Base-by-base conservation (phyloP, 2,888 invertebrate species). In the Suillia variegata region DNA sequence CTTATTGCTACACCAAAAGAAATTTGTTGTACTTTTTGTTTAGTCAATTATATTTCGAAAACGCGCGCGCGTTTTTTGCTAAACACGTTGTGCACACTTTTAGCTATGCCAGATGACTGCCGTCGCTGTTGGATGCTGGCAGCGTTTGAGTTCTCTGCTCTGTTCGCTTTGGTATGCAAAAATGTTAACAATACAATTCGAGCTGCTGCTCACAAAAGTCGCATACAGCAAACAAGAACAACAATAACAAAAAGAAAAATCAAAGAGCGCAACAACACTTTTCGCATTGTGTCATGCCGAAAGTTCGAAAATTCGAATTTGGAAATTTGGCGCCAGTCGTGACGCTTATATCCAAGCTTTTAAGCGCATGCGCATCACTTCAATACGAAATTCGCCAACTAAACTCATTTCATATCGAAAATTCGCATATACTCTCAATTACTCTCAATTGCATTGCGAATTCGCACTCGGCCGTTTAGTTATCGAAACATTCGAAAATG, bases 61-160 rank as follows among this genome's bases (percentile, higher is more conserved):
- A 26, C 13, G n/a, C 45, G 51, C 26, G 34, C 42, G 58, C 48
- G 56, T 34, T 52, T 26, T 20, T 34, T 54, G 49, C 17, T 13
- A 21, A 13, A 38, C 68, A 70, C 72, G 74, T 74, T 70, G 71
- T 73, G 71, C 67, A 68, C 74, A 69, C 63, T 72, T 68, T 70
- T 71, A 73, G 69, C 73, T 66, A 71, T 71, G 71, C 66, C 72
- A 73, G 66, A 66, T 70, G 67, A 74, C 74, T 74, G 67, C 69
- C 61, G 60, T n/a, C n/a, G n/a, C n/a, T n/a, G n/a, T n/a, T n/a
- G 54, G 51, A 58, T 49, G 45, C 48, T 61, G 57, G 38, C 56
- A 12, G 56, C 10, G 50, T 61, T 51, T 63, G 71, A 66, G 67
- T 54, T 54, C 48, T 59, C 62, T 58, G 58, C 48, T 54, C 38